Evolutionary conservation across 2,113 vertebrate species (phyloP), one percentile per base, ranked within the genome.

Genomic region (Mystacornis crossleyi): DNA sequence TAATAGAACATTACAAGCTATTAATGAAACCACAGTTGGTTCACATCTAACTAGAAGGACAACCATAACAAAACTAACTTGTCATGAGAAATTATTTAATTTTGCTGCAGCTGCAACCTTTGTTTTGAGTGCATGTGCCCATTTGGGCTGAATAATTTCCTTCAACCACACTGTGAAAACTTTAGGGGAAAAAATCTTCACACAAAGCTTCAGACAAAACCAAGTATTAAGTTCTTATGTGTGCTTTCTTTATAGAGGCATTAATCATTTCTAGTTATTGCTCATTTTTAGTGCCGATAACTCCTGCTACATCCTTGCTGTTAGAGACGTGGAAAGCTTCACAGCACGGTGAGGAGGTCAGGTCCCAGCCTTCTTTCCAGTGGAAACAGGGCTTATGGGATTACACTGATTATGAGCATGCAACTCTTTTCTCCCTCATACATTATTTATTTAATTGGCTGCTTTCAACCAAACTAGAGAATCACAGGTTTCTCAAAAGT

Each of bases 391-490:
- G n/a, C 29, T 96, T 89, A 66, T n/a, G 40, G 62, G 84, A 79
- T 81, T 69, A 70, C 61, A 55, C 1, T 87, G 89, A 79, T 86
- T 54, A 89, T 21, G 31, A 91, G 48, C 81, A 75, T 5, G 26
- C 34, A 96, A 78, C 29, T 71, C 64, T 74, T 94, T 71, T 72
- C 84, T 95, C 73, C 61, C 43, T 94, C 78, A 93, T 91, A 77
- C 87, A 86, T 81, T 91, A 83, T 89, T 91, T 86, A 84, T 93
- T 90, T 81, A 67, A 93, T 38, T 81, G 77, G 14, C 73, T 89
- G 78, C 90, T 93, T 89, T 84, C 80, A 93, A 33, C 43, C 81
- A 73, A 91, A 78, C 43, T n/a, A n/a, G 40, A 91, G 70, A 55
- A 75, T 75, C 88, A 47, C 48, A 79, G 87, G 62, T 91, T 74